Conservation (phyloP, 2,888 invertebrate species). For the Gastrophysa polygoni region DNA sequence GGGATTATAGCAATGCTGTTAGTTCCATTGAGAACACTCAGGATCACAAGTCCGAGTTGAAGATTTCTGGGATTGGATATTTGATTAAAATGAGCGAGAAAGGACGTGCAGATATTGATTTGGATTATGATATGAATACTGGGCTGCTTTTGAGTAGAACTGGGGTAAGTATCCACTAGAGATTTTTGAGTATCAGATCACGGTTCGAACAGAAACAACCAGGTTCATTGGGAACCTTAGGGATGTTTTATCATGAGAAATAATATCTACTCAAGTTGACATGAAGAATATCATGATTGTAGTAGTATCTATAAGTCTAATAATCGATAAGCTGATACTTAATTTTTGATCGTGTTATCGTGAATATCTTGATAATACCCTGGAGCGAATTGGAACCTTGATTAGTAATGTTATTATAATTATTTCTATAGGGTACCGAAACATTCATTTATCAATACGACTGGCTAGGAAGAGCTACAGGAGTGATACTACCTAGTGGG, state of each 20-base stretch:
- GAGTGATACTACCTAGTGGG: slow-evolving; percentile 89
- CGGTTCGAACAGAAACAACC: too few species aligned
- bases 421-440: slow-evolving; percentile 72
- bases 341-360: too few species aligned
- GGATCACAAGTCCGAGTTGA: slow-evolving; percentile 89
- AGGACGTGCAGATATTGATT: slow-evolving; percentile 84
- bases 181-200: not conserved
- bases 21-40: slow-evolving; percentile 94
- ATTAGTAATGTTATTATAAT: not conserved
- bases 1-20: slow-evolving; percentile 91
- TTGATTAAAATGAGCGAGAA: slow-evolving; percentile 87
- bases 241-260: too few species aligned
- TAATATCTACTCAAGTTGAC: too few species aligned
- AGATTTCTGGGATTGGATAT: slow-evolving; percentile 91
- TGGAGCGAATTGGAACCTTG: not conserved
- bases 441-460: slow-evolving; percentile 93
- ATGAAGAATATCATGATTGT: too few species aligned
- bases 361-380: too few species aligned
- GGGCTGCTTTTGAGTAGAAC: slow-evolving; percentile 86
- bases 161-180: slow-evolving; percentile 64
- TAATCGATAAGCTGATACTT: too few species aligned
- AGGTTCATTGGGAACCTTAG: too few species aligned
- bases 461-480: slow-evolving; percentile 82
- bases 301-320: too few species aligned
- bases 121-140: slow-evolving; percentile 89